These are phyloP conservation scores for Xylophagus ater DNA, from an alignment of 2,888 invertebrate genomes.

Conservation along the genomic window DNA sequence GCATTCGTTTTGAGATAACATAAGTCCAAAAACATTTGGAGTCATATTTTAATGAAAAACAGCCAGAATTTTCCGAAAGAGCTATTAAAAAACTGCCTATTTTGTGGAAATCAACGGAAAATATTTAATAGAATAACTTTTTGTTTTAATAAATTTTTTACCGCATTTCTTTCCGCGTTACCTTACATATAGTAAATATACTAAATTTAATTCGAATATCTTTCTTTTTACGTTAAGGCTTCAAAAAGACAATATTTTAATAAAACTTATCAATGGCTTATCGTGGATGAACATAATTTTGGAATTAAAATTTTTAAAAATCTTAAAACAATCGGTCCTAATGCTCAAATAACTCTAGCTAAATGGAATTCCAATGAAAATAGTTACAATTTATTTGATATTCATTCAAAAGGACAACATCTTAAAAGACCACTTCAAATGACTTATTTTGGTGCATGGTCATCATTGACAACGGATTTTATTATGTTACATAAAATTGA, in stretches of 20 bases:
- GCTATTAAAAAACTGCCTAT: too few species aligned
- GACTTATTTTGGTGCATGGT: slow-evolving; percentile 20
- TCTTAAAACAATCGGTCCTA: slow-evolving; percentile 25
- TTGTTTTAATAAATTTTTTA: too few species aligned
- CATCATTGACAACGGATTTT: slow-evolving; percentile 14
- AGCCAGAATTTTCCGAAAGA: too few species aligned
- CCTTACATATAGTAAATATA: too few species aligned
- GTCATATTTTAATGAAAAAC: too few species aligned
- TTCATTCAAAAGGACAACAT: slow-evolving; percentile 33
- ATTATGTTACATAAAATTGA: slow-evolving; percentile 19
- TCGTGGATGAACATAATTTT: slow-evolving; percentile 23
- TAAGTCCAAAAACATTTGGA: too few species aligned
- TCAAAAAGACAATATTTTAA: slow-evolving; percentile 28
- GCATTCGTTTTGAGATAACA: too few species aligned
- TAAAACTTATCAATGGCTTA: slow-evolving; percentile 33
- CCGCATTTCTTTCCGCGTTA: too few species aligned
- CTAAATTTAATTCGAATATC: too few species aligned
- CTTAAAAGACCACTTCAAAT: slow-evolving; percentile 24
- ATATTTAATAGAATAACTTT: too few species aligned
- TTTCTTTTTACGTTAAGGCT: slow-evolving; percentile 22
- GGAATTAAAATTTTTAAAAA: slow-evolving; percentile 19
- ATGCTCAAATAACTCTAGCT: slow-evolving; percentile 30
- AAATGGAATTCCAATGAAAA: slow-evolving; percentile 15
- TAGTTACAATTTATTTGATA: slow-evolving; percentile 23
- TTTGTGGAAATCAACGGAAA: too few species aligned